Conservation (phyloP, 2,888 invertebrate genomes). For the Epinotia bilunana region DNA sequence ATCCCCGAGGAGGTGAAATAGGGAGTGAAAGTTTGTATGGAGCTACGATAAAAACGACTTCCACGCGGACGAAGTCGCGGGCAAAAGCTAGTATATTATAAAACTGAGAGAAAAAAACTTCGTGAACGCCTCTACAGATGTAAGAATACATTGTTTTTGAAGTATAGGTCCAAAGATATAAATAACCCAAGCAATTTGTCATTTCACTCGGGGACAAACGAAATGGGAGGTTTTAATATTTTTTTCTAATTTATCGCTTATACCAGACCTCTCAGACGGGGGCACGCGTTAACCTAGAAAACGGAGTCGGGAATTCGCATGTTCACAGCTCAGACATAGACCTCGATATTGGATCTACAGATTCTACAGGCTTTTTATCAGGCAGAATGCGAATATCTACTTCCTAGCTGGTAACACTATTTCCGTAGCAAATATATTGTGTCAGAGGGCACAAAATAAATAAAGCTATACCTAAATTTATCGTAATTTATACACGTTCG, state of each 20-base stretch:
- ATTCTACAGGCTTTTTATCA: constrained; percentile 18
- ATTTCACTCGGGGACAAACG: constrained; percentile 35
- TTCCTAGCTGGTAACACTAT: constrained; percentile 4
- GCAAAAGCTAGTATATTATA: too few relatives aligned
- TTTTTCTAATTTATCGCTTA: constrained; percentile 43
- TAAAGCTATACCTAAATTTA: not conserved
- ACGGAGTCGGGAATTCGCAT: constrained; percentile 28
- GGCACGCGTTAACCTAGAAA: constrained; percentile 42
- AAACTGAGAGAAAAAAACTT: not conserved
- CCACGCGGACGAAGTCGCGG: too few relatives aligned
- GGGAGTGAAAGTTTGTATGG: too few relatives aligned
- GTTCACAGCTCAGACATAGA: constrained; percentile 8
- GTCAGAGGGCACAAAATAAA: not conserved
- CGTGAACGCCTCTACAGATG: not conserved
- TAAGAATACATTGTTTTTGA: not conserved
- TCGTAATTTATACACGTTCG: not conserved
- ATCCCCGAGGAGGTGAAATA: too few relatives aligned
- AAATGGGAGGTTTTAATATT: constrained; percentile 42
- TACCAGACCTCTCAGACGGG: constrained; percentile 26
- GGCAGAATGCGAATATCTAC: not conserved
- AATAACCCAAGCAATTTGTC: constrained; percentile 36
- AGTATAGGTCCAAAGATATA: not conserved
- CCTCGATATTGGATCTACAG: constrained; percentile 20
- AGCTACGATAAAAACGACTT: too few relatives aligned
- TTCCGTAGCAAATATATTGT: not conserved